These are phyloP conservation scores for Mylabris sibirica DNA, from an alignment of 2,888 invertebrate genomes.

Conservation along the genomic window DNA sequence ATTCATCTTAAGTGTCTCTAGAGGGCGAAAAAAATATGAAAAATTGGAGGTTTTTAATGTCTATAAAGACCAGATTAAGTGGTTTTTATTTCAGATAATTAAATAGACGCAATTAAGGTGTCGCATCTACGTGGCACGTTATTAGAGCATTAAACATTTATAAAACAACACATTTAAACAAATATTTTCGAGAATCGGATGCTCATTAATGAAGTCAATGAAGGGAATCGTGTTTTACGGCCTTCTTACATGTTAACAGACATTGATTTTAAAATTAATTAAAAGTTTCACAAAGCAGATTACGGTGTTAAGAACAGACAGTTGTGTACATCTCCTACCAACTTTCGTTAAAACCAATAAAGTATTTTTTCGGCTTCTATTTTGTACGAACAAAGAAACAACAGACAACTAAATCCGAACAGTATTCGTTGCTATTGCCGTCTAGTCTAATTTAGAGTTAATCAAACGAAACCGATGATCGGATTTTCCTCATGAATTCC, in stretches of 20 bases:
- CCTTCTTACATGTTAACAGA: conserved; percentile 41
- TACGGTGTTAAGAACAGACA: conserved; percentile 37
- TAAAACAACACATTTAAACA: background rate
- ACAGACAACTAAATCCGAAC: conserved; percentile 9
- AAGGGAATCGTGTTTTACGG: conserved; percentile 42
- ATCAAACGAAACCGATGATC: conserved; percentile 19
- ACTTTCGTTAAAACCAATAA: conserved; percentile 39
- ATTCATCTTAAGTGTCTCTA: too few relatives aligned
- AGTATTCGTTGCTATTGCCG: background rate
- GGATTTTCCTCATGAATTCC: conserved; percentile 11
- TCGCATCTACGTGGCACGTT: conserved; percentile 32
- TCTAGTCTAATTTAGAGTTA: conserved; percentile 19
- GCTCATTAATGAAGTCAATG: conserved; percentile 46
- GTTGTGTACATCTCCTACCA: conserved; percentile 29
- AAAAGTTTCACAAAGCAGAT: conserved; percentile 48
- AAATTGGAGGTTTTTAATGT: conserved; percentile 2
- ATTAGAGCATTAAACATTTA: background rate
- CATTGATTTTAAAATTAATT: conserved; percentile 49
- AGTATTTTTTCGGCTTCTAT: conserved; percentile 23
- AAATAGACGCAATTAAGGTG: conserved; percentile 34
- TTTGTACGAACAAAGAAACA: conserved; percentile 25
- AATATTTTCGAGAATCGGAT: conserved; percentile 20
- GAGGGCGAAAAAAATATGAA: conserved; percentile 14
- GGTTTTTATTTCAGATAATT: conserved; percentile 28
- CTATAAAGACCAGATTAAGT: conserved; percentile 27